Conservation (phyloP, 2,113 vertebrate genomes). For the Tragelaphus buxtoni region DNA sequence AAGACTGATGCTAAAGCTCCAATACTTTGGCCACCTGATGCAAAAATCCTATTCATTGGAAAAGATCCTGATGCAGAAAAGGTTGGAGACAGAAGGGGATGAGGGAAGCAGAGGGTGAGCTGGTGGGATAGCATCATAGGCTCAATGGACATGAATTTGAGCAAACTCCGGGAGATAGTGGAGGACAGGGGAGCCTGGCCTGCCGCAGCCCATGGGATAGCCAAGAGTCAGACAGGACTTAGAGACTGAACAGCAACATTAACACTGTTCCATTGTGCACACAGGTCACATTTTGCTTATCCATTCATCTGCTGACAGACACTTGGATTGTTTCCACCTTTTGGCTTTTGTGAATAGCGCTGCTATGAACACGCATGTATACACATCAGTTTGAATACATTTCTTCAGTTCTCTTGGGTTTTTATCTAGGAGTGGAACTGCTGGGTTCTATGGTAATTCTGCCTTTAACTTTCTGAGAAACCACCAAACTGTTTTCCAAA, state of each 20-base stretch:
- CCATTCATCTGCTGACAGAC: rapidly evolving
- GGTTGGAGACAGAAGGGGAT: neutral
- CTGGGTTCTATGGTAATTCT: neutral
- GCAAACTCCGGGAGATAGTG: neutral
- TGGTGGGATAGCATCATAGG: neutral
- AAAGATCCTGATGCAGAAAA: neutral
- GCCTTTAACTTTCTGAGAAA: neutral
- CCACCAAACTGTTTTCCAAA: neutral
- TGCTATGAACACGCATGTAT: rapidly evolving
- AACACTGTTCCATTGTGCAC: rapidly evolving
- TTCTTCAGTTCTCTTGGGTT: rapidly evolving
- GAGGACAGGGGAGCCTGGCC: neutral
- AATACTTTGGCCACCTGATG: neutral
- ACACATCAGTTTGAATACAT: neutral
- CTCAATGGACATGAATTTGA: neutral
- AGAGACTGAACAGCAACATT: neutral
- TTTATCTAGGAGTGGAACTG: neutral
- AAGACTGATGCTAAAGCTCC: neutral
- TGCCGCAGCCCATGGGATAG: neutral
- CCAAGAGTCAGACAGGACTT: neutral
- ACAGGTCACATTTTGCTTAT: rapidly evolving
- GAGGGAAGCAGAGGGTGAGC: neutral
- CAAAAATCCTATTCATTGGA: neutral
- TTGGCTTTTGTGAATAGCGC: neutral
- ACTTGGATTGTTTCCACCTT: rapidly evolving